phyloP scores from a whole-genome alignment of 1,140 invertebrate species.

The Microplitis demolitor region DNA sequence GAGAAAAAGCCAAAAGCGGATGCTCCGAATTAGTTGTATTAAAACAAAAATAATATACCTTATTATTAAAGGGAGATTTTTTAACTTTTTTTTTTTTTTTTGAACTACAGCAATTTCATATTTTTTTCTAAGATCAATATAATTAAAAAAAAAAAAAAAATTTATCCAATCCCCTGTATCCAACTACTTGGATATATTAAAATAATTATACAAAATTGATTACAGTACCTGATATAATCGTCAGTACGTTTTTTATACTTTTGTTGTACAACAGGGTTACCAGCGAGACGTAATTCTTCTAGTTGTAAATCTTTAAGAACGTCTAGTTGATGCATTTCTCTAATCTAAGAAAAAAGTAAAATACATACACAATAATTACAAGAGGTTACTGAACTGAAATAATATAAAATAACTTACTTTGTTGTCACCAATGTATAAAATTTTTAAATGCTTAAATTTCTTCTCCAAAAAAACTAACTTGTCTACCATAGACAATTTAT shows the following conservation, averaged over 20 bases:
- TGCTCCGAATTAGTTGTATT: slow-evolving; percentile 48
- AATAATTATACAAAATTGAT: slow-evolving; percentile 14
- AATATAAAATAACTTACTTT: slow-evolving; percentile 65
- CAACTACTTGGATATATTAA: slow-evolving; percentile 49
- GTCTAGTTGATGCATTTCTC: slow-evolving; percentile 71
- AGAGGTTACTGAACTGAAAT: slow-evolving; percentile 4
- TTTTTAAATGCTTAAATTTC: slow-evolving; percentile 76
- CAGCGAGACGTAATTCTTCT: slow-evolving; percentile 76
- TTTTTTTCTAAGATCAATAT: not conserved
- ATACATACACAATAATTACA: not conserved
- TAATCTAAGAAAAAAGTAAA: slow-evolving; percentile 66
- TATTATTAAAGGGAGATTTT: slow-evolving; percentile 31
- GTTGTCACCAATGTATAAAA: slow-evolving; percentile 82
- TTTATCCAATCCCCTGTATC: slow-evolving; percentile 29
- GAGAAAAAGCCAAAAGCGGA: slow-evolving; percentile 55
- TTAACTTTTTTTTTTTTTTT: not conserved
- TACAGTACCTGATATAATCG: slow-evolving; percentile 83
- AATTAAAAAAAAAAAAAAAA: too few relatives aligned
- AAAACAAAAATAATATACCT: slow-evolving; percentile 36
- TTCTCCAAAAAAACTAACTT: slow-evolving; percentile 67
- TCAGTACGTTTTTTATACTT: slow-evolving; percentile 71
- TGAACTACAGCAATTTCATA: not conserved
- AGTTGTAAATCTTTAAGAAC: slow-evolving; percentile 72
- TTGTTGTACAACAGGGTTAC: slow-evolving; percentile 80
- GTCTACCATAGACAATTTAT: slow-evolving; percentile 74